A percentile compares a stretch with the other conserved stretches of the same genome.
Evolutionary conservation across 2,888 invertebrate genomes (phyloP).

Genomic region (Leucoma salicis): DNA sequence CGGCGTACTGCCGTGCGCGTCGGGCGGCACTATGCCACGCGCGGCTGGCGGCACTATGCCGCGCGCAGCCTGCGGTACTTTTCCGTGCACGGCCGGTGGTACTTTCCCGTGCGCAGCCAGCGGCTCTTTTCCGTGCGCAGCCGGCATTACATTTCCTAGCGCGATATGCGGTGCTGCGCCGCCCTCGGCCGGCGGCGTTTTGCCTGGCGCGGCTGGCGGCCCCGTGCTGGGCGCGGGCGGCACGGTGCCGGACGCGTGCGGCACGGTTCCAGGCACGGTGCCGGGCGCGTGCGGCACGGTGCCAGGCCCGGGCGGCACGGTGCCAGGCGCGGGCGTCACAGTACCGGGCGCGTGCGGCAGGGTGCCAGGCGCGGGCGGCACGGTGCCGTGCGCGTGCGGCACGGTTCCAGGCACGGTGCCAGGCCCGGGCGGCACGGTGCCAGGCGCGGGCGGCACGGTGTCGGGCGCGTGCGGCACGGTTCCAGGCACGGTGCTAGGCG

Average conservation of each 20-base stretch:
- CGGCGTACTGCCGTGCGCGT: conserved; percentile 7
- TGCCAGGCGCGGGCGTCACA: not conserved
- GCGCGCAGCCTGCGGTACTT: conserved; percentile 8
- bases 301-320: conserved; percentile 28
- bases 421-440: no score
- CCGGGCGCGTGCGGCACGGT: conserved; percentile 18
- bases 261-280: not conserved
- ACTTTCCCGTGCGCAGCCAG: conserved; percentile 26
- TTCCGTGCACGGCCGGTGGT: no score
- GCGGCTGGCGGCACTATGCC: conserved; percentile 6
- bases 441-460: conserved; percentile 36
- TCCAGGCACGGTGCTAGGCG: not conserved
- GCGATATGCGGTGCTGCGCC: conserved; percentile 17
- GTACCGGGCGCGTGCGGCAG: not conserved
- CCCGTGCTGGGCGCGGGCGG: conserved; percentile 10
- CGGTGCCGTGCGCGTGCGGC: not conserved
- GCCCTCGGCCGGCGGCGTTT: conserved; percentile 7
- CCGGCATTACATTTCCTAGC: no score
- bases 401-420: not conserved
- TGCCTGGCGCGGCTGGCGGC: conserved; percentile 4
- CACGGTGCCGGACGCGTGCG: conserved; percentile 32
- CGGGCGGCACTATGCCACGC: conserved; percentile 4
- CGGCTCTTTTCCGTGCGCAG: conserved; percentile 43
- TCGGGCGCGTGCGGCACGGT: conserved; percentile 12
- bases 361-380: conserved; percentile 32